Base-by-base conservation (phyloP, 1,140 invertebrate genomes). In the Popillia japonica region DNA sequence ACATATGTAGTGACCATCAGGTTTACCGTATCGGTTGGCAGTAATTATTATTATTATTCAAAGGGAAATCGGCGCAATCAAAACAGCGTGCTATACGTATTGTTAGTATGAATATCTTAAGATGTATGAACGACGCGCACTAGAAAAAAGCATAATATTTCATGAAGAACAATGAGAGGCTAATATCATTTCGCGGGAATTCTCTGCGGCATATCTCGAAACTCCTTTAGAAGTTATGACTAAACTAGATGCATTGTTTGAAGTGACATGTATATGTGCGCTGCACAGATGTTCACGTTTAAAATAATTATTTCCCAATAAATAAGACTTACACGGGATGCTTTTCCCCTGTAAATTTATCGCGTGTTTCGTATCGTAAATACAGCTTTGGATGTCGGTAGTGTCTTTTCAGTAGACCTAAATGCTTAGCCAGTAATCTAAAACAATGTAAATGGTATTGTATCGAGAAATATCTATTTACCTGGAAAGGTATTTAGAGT, bases 241-340 rank as follows among this genome's bases (percentile, higher is more conserved):
- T 27, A 68, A 68, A 68, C 61, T 68, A 68, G 23, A 27, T 3
- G 61, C 22, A 68, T 68, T 68, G 61, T 68, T 34, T 68, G 61
- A 68, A 68, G 27, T 68, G 61, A 68, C 61, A 68, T 68, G 61
- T 68, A 68, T 68, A 68, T 68, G 61, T 22, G 61, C 8, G 61
- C 22, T 34, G 61, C 22, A 20, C 61, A 68, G 61, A 68, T 68
- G 61, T 68, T 68, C 61, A 68, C 61, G 61, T 68, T 68, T 68
- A 68, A 68, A 68, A 68, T 68, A 68, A 68, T 68, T 68, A 68
- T 68, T 68, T 68, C 61, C 61, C 61, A 68, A 68, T 68, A 68
- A 68, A 68, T 14, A 68, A 68, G 61, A 68, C 61, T 68, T 68
- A 68, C 61, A 7, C 22, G 61, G 27, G 61, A 14, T 68, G 22